Base-by-base conservation (phyloP, 1,140 invertebrate genomes). In the Monochamus saltuarius region DNA sequence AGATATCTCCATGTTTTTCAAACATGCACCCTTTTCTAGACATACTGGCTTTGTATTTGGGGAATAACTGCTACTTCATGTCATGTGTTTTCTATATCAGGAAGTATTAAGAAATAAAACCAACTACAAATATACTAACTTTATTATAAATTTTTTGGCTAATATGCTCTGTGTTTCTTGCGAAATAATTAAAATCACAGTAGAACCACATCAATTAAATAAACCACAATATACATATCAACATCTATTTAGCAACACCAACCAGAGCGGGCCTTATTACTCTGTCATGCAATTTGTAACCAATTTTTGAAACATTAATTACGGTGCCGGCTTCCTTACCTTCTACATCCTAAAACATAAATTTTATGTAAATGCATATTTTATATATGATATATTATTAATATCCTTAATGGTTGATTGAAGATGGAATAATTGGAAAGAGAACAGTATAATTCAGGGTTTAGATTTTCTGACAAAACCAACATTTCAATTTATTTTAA, bases 201-300 rank as follows among this genome's bases (percentile, higher is more conserved):
- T 35, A 14, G 29, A 56, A 39, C 19, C n/a, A 55, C 45, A 56
- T 42, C 37, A 45, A 54, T 40, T 43, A 35, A 29, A 40, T 45
- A 35, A 56, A 40, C 34, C 43, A 16, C 19, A 16, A 29, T 42
- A 45, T 45, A 7, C 4, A 36, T 3, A 17, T 14, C 13, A 16
- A 55, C 7, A 29, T 60, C 64, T 68, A 77, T 77, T 94, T 94
- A 29, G 92, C 89, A 19, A 99, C 96, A 43, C 95, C 97, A 34
- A 99, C 97, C 40, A 97, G 79, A n/a, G 97, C 97, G 42, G 97
- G 95, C 71, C 97, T 81, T 68, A 99, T 87, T 64, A 94, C 92
- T 73, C 97, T 82, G 70, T 95, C 92, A 66, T 97, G 90, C 42
- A 99, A 80, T 79, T 92, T 95, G 77, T 97, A 99, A 13, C 97